These are phyloP conservation scores for Temnothorax curvispinosus DNA, from an alignment of 1,140 invertebrate genomes.

Conservation along the genomic window DNA sequence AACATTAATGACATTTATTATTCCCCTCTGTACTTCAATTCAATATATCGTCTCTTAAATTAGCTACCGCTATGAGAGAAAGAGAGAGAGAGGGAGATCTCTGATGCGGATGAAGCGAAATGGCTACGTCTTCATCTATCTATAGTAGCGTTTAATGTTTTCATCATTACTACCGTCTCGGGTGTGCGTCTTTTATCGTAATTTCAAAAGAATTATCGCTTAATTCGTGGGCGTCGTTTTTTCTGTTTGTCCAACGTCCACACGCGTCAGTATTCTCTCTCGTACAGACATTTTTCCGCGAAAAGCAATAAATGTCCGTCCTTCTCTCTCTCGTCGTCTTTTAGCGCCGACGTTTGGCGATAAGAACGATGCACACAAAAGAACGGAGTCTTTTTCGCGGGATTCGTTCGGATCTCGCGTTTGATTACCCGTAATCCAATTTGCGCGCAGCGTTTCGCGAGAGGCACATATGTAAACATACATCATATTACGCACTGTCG, in stretches of 20 bases:
- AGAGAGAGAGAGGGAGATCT: neutral
- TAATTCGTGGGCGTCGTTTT: constrained; percentile 25
- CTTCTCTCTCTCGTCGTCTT: neutral
- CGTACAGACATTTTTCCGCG: constrained; percentile 15
- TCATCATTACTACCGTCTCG: constrained; percentile 6
- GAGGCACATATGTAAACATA: constrained; percentile 44
- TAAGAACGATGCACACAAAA: constrained; percentile 60
- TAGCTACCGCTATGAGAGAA: neutral
- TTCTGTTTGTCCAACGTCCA: constrained; percentile 1
- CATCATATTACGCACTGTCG: neutral
- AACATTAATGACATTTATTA: constrained; percentile 13
- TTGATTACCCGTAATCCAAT: constrained; percentile 78
- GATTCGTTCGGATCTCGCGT: constrained; percentile 75
- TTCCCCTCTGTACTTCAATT: neutral
- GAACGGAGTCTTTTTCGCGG: constrained; percentile 72
- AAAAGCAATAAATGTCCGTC: constrained; percentile 16
- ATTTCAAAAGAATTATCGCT: constrained; percentile 46
- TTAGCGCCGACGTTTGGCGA: constrained; percentile 56
- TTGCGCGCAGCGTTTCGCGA: constrained; percentile 63
- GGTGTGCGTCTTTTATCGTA: constrained; percentile 12
- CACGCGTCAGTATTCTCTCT: neutral
- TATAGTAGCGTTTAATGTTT: constrained; percentile 37
- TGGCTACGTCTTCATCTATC: neutral
- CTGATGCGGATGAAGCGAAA: neutral
- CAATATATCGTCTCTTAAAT: constrained; percentile 1